Base-by-base conservation (phyloP, 2,888 invertebrate species). In the Itoplectis maculator region DNA sequence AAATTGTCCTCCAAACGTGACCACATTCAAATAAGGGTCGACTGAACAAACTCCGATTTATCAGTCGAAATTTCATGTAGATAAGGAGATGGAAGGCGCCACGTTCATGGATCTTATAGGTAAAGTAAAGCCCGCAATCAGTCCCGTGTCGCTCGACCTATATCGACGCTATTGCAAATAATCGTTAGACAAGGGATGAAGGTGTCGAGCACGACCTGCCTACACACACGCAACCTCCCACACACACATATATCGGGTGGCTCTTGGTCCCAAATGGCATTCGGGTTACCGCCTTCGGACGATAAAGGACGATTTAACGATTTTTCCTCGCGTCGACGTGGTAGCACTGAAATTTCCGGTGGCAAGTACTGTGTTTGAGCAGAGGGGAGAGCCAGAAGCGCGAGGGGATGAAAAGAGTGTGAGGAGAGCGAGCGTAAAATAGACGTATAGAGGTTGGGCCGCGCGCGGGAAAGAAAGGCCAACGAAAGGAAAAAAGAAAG, bases 371-470 rank as follows among this genome's bases (percentile, higher is more conserved):
- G 42, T 51, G 49, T 45, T 37, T 45, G 51, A 45, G 40, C 9
- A 23, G 40, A 40, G 40, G 8, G 20, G 49, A 29, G 18, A 59
- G 13, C 35, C 29, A 75, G 45, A 23, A 73, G 56, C 23, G 59
- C 47, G 70, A 72, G 69, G n/a, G 81, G 69, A 61, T 20, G 54
- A 59, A 59, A 61, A 63, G 59, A 5, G 76, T 49, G 73, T 49
- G 47, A 63, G 47, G 40, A 61, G 65, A n/a, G 70, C 59, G 51
- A 15, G 35, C 76, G 29, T 54, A n/a, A 56, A 65, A 37, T 35
- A 37, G 51, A 54, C 72, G 29, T 29, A 18, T 15, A 45, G 51
- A 51, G 68, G 23, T 29, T 11, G 20, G 20, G 51, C 7, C 18
- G 72, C 23, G 29, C 3, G 29, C 29, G 29, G 29, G 29, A 29